Base-by-base conservation (phyloP, 2,797 vertebrate species). In the Chiropotes sagulatus region DNA sequence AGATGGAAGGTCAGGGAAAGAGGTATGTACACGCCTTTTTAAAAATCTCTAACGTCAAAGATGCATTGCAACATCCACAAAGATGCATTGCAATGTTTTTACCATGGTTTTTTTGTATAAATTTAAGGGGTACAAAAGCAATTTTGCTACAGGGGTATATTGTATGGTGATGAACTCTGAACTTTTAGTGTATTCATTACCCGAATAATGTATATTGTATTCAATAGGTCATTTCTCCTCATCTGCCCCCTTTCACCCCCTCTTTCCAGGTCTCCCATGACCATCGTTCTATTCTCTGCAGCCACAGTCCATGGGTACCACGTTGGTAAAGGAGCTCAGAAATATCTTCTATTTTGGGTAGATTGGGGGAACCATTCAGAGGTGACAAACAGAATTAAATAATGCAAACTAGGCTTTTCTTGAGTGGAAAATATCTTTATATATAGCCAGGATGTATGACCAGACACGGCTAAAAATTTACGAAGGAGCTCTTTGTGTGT, bases 21-120 rank as follows among this genome's bases (percentile, higher is more conserved):
- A 30, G 15, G 5, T 73, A 39, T 73, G 33, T 20, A 13, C 2
- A 33, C 2, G 5, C 1, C 10, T 57, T 64, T 84, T 87, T 88
- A 19, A 36, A 96, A 95, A 96, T 85, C 72, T 80, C 24, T 96
- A 95, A 89, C 70, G 17, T 89, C 20, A 20, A 58, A 83, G 14
- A 10, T 81, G 73, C 22, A 95, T 96, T 82, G 46, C 57, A 79
- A n/a, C 28, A 48, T 93, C 88, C 20, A 89, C 24, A 19, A 57
- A 85, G 14, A 11, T 72, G 73, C 19, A 95, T 96, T 85, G 50
- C 64, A 82, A n/a, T 24, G 44, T 94, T 50, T 36, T 52, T 24
- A 17, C 46, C 36, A 30, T 14, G 2, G 1, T 64, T 33, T 15
- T 33, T 64, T n/a, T 9, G 67, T 10, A 70, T 70, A 72, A 72